Conservation (phyloP, 2,113 vertebrate genomes). For the Petromus typicus region DNA sequence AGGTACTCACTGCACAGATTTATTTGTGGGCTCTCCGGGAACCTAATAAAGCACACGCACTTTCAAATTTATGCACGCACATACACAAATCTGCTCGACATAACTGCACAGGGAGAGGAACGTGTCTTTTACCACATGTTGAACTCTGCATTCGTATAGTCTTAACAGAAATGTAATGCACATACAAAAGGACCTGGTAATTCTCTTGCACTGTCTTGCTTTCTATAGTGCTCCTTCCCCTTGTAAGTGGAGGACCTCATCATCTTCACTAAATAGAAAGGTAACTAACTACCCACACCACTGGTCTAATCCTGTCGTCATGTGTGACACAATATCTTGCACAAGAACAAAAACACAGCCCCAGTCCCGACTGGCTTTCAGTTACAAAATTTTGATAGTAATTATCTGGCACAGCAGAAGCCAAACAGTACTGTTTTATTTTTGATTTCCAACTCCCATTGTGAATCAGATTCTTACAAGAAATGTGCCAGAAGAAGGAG, state of each 20-base stretch:
- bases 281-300: neutral
- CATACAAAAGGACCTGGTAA: neutral
- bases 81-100: neutral
- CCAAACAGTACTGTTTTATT: conserved; percentile 74
- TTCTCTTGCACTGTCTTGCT: neutral
- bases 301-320: neutral
- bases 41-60: fast-evolving
- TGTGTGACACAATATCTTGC: conserved; percentile 62
- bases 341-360: conserved; percentile 59
- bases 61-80: neutral
- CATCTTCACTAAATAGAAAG: neutral
- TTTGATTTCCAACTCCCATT: conserved; percentile 60
- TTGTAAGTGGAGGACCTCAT: neutral
- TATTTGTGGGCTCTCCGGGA: too few relatives aligned
- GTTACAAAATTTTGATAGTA: conserved; percentile 75
- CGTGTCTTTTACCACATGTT: neutral
- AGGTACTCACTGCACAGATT: too few relatives aligned
- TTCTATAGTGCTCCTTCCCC: neutral
- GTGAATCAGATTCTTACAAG: conserved; percentile 73
- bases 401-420: conserved; percentile 80
- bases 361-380: conserved; percentile 49
- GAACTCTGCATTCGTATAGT: neutral
- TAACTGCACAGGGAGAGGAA: neutral
- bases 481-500: conserved; percentile 61
- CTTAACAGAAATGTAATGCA: neutral